These are phyloP conservation scores for Sturnira hondurensis DNA, from an alignment of 2,113 vertebrate genomes.

Conservation along the genomic window DNA sequence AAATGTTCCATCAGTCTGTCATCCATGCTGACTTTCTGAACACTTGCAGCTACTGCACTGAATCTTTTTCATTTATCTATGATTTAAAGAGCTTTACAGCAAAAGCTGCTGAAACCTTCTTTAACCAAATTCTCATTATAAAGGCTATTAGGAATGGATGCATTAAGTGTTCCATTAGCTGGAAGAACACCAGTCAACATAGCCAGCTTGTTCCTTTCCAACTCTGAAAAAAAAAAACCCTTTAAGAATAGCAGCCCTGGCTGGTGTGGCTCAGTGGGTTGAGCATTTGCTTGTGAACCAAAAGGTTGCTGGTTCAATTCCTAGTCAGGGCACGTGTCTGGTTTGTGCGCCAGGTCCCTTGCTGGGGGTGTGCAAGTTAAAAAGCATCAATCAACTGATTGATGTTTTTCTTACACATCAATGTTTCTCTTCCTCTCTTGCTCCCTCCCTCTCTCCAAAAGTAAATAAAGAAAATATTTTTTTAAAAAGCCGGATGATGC, in stretches of 20 bases:
- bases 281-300: no score
- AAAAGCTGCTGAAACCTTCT: slow-evolving; percentile 98
- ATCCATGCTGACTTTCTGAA: slow-evolving; percentile 98
- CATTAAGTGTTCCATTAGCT: slow-evolving; percentile 95
- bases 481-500: slow-evolving; percentile 84
- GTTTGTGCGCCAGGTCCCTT: no score
- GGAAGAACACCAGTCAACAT: slow-evolving; percentile 98
- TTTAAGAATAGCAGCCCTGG: slow-evolving; percentile 93
- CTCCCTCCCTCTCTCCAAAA: no score
- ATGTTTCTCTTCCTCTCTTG: no score
- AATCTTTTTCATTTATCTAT: slow-evolving; percentile 99
- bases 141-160: slow-evolving; percentile 96
- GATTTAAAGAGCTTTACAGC: slow-evolving; percentile 99
- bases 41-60: slow-evolving; percentile 93
- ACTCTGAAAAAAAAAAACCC: slow-evolving; percentile 98
- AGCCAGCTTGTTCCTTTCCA: slow-evolving; percentile 97
- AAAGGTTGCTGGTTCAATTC: no score
- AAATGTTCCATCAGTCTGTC: slow-evolving; percentile 99
- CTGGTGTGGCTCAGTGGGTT: no score
- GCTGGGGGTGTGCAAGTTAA: no score
- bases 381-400: no score
- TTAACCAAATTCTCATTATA: slow-evolving; percentile 99
- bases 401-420: no score
- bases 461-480: no score
- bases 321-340: no score